Conservation (phyloP, 2,888 invertebrate genomes). For the Tetanocera ferruginea region DNA sequence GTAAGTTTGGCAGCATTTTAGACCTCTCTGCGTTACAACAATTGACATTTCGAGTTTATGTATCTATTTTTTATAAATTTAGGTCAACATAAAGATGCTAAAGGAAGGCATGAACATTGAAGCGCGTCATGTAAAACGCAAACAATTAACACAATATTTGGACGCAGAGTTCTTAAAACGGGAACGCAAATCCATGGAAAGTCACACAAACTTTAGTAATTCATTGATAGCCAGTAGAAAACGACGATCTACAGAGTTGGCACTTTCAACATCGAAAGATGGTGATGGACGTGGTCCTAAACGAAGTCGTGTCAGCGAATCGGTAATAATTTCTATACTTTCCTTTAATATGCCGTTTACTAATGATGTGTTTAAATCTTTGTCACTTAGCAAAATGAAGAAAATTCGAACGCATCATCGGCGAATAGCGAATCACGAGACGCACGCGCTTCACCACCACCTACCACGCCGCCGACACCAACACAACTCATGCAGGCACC, state of each 20-base stretch:
- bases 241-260: conserved; percentile 67
- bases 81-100: conserved; percentile 75
- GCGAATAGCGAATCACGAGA: conserved; percentile 54
- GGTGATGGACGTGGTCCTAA: conserved; percentile 51
- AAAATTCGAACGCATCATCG: conserved; percentile 66
- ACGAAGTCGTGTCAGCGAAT: conserved; percentile 63
- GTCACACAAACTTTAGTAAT: conserved; percentile 66
- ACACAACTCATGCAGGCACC: conserved; percentile 35
- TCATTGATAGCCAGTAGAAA: conserved; percentile 65
- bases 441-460: conserved; percentile 56
- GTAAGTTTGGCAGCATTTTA: conserved; percentile 66
- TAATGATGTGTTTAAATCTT: neutral
- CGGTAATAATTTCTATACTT: conserved; percentile 55
- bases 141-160: conserved; percentile 81
- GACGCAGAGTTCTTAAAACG: conserved; percentile 79
- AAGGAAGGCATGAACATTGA: conserved; percentile 85
- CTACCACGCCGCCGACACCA: conserved; percentile 58
- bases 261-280: conserved; percentile 54
- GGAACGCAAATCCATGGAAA: conserved; percentile 77
- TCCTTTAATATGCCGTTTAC: neutral
- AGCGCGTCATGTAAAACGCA: conserved; percentile 89
- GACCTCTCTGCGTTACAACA: neutral
- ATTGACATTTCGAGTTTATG: neutral
- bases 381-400: conserved; percentile 56
- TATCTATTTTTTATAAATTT: conserved; percentile 48